A percentile compares a stretch with the other conserved stretches of the same genome.
These are phyloP conservation scores for Hippopotamyrus pictus DNA, from an alignment of 2,797 vertebrate genomes.

Conservation along the genomic window DNA sequence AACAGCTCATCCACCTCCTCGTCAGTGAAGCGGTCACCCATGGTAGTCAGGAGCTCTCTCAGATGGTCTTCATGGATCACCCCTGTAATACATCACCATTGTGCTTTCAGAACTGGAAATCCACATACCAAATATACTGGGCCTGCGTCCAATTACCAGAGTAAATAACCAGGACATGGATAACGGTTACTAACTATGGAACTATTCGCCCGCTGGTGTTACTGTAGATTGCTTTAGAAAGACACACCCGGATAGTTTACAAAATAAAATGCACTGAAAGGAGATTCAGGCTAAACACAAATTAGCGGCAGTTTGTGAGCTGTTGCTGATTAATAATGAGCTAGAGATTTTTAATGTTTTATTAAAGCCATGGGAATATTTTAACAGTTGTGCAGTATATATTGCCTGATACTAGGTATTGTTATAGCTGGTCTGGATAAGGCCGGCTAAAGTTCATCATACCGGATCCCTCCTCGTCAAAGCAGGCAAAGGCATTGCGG, in stretches of 20 bases:
- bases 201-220: neutral
- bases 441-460: slow-evolving; percentile 7
- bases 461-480: slow-evolving; percentile 95
- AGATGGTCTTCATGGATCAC: slow-evolving; percentile 95
- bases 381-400: neutral
- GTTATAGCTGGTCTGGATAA: neutral
- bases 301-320: neutral
- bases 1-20: slow-evolving; percentile 98
- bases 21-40: slow-evolving; percentile 95
- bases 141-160: neutral
- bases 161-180: neutral
- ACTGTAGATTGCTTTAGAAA: neutral
- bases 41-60: slow-evolving; percentile 94
- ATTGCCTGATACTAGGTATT: neutral
- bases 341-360: neutral
- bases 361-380: neutral
- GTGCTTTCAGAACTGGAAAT: neutral
- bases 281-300: neutral
- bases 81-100: slow-evolving; percentile 53
- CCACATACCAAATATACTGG: neutral
- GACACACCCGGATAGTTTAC: neutral
- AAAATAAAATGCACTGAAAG: neutral
- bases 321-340: neutral
- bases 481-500: slow-evolving; percentile 95
- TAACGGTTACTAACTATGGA: neutral